phyloP scores from a whole-genome alignment of 2,113 vertebrate species.

The Paralichthys olivaceus region DNA sequence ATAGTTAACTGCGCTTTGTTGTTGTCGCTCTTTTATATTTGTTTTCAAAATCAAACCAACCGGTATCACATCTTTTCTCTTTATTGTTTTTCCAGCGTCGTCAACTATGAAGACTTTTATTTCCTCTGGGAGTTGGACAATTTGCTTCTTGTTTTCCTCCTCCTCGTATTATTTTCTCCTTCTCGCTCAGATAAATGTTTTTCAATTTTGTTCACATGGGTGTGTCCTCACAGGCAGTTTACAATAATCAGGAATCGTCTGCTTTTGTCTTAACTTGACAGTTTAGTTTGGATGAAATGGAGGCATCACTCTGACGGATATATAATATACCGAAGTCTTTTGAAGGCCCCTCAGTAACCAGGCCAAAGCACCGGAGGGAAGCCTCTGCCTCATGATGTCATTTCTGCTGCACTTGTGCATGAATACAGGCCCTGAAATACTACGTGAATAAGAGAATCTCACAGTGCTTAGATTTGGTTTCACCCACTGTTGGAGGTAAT shows the following conservation, averaged over 20 bases:
- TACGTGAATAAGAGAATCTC: not conserved
- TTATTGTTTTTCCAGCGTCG: not conserved
- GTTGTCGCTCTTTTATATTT: too few relatives aligned
- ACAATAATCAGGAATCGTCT: not conserved
- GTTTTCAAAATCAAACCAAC: not conserved
- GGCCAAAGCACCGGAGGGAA: too few relatives aligned
- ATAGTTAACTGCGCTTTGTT: too few relatives aligned
- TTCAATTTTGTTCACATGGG: slow-evolving; percentile 13
- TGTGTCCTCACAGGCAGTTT: not conserved
- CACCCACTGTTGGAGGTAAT: not conserved
- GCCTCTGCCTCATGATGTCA: too few relatives aligned
- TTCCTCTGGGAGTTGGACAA: slow-evolving; percentile 20
- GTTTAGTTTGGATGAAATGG: not conserved
- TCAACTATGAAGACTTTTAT: not conserved
- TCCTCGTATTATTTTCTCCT: slow-evolving; percentile 14
- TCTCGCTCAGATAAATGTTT: slow-evolving; percentile 18
- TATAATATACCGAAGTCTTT: too few relatives aligned
- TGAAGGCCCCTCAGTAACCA: too few relatives aligned
- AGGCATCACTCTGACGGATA: not conserved
- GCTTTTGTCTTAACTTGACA: not conserved
- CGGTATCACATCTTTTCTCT: slow-evolving; percentile 10
- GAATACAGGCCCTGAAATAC: not conserved
- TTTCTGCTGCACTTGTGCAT: not conserved
- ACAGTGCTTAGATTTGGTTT: not conserved
- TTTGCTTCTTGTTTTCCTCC: slow-evolving; percentile 27